Percentiles rank a stretch among this genome's conserved stretches.
These are phyloP conservation scores for Ctenoplectra terminalis DNA, from an alignment of 1,140 invertebrate genomes.

Conservation along the genomic window DNA sequence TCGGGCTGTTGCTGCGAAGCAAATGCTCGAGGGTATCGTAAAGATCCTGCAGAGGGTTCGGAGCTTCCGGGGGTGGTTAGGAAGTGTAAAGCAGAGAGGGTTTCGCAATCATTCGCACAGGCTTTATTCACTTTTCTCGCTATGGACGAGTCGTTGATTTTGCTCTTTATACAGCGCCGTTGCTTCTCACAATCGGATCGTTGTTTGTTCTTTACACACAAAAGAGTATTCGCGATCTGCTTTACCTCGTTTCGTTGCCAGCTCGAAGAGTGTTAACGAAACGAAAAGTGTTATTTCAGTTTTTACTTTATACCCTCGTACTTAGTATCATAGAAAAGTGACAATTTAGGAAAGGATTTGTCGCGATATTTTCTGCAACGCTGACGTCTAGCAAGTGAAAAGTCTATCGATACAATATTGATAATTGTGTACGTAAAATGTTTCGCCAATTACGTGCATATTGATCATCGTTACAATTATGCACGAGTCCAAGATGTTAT, in stretches of 20 bases:
- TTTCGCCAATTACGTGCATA: constrained; percentile 45
- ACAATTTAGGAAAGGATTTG: not conserved
- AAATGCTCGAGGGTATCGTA: constrained; percentile 37
- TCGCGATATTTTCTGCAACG: too few relatives aligned
- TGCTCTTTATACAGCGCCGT: not conserved
- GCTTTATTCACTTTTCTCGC: constrained; percentile 25
- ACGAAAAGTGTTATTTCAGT: too few relatives aligned
- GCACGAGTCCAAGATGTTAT: not conserved
- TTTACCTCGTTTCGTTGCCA: too few relatives aligned
- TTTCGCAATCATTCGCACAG: constrained; percentile 1
- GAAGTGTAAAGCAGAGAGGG: not conserved
- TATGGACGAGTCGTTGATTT: constrained; percentile 10
- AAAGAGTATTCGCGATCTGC: not conserved
- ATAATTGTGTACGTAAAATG: constrained; percentile 38
- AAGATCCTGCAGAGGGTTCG: not conserved
- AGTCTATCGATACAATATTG: constrained; percentile 18
- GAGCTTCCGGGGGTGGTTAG: not conserved
- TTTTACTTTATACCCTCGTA: too few relatives aligned
- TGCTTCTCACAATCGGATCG: not conserved
- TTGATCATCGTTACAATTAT: constrained; percentile 39
- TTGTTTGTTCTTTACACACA: not conserved
- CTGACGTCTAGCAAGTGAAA: not conserved
- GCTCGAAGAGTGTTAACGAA: not conserved
- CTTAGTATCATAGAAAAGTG: too few relatives aligned
- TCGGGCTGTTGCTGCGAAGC: constrained; percentile 7